phyloP scores from a whole-genome alignment of 2,113 vertebrate genomes.

The Glareola pratincola region DNA sequence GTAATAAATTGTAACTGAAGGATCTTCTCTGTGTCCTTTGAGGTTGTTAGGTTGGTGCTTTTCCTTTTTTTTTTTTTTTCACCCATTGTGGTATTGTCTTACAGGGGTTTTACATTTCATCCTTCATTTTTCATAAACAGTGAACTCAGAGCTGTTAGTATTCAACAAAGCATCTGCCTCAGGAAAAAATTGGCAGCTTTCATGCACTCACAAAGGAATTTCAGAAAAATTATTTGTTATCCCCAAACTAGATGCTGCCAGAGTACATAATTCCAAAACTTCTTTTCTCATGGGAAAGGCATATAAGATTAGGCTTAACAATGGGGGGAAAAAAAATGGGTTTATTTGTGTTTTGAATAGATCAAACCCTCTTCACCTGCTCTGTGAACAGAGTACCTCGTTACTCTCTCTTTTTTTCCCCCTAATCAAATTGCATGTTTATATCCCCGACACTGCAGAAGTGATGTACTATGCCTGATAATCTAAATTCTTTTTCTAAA shows the following conservation, averaged over 20 bases:
- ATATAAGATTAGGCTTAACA: background rate
- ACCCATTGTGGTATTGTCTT: background rate
- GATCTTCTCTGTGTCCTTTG: background rate
- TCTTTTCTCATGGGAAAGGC: background rate
- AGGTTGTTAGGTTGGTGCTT: background rate
- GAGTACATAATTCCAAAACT: background rate
- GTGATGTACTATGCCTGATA: background rate
- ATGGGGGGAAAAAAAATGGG: background rate
- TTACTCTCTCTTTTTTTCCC: background rate
- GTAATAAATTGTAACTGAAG: background rate
- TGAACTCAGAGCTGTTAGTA: background rate
- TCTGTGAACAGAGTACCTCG: background rate
- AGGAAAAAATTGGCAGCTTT: constrained; percentile 48
- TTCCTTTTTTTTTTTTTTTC: background rate
- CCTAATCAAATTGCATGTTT: background rate
- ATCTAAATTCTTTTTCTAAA: background rate
- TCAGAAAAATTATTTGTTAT: constrained; percentile 38
- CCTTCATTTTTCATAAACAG: constrained; percentile 2
- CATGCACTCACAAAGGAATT: constrained; percentile 10
- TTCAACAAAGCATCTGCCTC: constrained; percentile 33
- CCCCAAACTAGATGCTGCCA: constrained; percentile 2
- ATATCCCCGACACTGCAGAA: background rate
- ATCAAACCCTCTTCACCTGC: background rate
- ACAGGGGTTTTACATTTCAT: background rate
- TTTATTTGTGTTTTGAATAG: constrained; percentile 20